These are phyloP conservation scores for Neolamprologus caudopunctatus DNA, from an alignment of 2,113 vertebrate genomes.

Conservation along the genomic window DNA sequence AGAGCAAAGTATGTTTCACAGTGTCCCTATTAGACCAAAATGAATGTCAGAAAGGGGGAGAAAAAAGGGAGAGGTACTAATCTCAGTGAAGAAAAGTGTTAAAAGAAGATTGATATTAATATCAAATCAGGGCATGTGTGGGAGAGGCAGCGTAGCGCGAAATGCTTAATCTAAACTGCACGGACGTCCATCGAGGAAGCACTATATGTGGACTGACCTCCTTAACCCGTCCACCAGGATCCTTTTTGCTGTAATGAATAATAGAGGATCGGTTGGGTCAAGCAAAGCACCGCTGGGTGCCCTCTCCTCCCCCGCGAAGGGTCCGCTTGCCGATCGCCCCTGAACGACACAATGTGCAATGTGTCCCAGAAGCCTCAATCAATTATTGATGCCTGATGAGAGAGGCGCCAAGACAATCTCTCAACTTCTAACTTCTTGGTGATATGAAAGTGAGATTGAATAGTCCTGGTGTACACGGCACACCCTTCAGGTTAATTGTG, in stretches of 20 bases:
- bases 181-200: slow-evolving; percentile 33
- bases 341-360: slow-evolving; percentile 49
- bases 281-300: slow-evolving; percentile 44
- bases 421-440: slow-evolving; percentile 54
- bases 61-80: slow-evolving; percentile 43
- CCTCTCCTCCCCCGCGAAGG: slow-evolving; percentile 31
- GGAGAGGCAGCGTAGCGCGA: slow-evolving; percentile 71
- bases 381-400: slow-evolving; percentile 74
- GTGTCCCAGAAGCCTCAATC: slow-evolving; percentile 60
- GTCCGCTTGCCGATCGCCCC: slow-evolving; percentile 47
- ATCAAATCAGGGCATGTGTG: slow-evolving; percentile 68
- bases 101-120: slow-evolving; percentile 75
- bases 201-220: slow-evolving; percentile 75
- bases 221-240: slow-evolving; percentile 59
- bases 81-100: slow-evolving; percentile 59
- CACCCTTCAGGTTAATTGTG: slow-evolving; percentile 65
- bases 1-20: slow-evolving; percentile 15
- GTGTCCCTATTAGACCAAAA: slow-evolving; percentile 31
- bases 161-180: slow-evolving; percentile 74
- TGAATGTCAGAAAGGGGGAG: slow-evolving; percentile 33
- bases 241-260: slow-evolving; percentile 70
- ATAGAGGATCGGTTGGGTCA: slow-evolving; percentile 66
- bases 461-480: slow-evolving; percentile 10
- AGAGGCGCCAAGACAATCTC: slow-evolving; percentile 55
- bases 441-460: slow-evolving; percentile 63